phyloP scores from a whole-genome alignment of 2,888 invertebrate species.

The Hipparchia semele region DNA sequence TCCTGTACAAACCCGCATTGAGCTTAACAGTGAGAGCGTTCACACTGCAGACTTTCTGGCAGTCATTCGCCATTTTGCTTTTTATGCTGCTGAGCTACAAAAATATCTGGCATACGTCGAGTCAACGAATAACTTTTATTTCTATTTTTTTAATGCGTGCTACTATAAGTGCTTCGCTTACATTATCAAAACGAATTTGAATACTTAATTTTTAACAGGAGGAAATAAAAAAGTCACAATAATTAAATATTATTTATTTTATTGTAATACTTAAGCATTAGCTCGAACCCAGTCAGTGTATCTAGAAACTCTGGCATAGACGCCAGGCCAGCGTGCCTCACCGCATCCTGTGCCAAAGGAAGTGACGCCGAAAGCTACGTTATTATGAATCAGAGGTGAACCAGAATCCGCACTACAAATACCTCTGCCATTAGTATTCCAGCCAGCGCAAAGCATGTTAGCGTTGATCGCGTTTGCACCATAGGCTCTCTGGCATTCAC shows the following conservation, averaged over 20 bases:
- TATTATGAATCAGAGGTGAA: neutral
- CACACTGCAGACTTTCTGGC: too few relatives aligned
- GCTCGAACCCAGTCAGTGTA: neutral
- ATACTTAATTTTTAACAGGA: too few relatives aligned
- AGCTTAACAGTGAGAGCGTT: too few relatives aligned
- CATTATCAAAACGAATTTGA: too few relatives aligned
- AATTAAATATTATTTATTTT: neutral
- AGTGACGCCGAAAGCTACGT: neutral
- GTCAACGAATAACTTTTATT: too few relatives aligned
- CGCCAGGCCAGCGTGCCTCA: neutral
- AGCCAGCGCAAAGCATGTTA: conserved; percentile 18
- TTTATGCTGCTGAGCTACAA: too few relatives aligned
- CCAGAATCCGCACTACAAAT: conserved; percentile 19
- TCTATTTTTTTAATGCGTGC: too few relatives aligned
- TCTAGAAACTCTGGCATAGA: too few relatives aligned
- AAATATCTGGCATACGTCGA: too few relatives aligned
- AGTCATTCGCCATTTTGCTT: too few relatives aligned
- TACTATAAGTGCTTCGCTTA: too few relatives aligned
- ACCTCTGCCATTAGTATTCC: conserved; percentile 9
- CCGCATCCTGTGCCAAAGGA: conserved; percentile 8
- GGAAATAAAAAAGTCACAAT: neutral
- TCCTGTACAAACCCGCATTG: too few relatives aligned
- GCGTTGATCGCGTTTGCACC: neutral
- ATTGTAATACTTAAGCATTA: neutral
- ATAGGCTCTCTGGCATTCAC: neutral